These are phyloP conservation scores for Erebia ligea DNA, from an alignment of 2,888 invertebrate species.

Conservation along the genomic window DNA sequence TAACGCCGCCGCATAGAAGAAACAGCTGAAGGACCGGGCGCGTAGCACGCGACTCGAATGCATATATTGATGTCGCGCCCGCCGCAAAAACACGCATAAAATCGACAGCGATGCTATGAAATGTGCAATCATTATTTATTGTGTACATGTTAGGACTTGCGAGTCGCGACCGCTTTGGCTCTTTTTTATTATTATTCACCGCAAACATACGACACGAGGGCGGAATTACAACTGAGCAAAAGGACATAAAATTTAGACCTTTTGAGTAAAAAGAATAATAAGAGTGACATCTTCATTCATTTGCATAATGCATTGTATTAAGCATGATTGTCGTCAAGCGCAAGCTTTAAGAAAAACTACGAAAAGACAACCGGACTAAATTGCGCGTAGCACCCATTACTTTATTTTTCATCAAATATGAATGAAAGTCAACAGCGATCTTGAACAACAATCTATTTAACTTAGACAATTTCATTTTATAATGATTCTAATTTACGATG, in stretches of 20 bases:
- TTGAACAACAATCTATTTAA: too few species aligned
- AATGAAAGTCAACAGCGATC: too few species aligned
- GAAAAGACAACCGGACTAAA: not conserved
- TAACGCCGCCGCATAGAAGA: slow-evolving; percentile 68
- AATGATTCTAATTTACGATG: too few species aligned
- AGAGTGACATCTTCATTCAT: too few species aligned
- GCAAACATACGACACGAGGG: not conserved
- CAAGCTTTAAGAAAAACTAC: not conserved
- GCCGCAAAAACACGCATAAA: slow-evolving; percentile 66
- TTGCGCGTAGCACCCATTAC: not conserved
- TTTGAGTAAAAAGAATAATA: too few species aligned
- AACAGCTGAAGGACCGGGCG: slow-evolving; percentile 70
- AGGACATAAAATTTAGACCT: too few species aligned
- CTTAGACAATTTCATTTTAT: too few species aligned
- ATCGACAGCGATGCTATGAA: slow-evolving; percentile 65
- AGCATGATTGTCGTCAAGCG: too few species aligned
- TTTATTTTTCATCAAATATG: too few species aligned
- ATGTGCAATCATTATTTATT: slow-evolving; percentile 34
- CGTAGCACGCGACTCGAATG: slow-evolving; percentile 75
- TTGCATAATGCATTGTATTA: too few species aligned
- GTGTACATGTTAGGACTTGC: slow-evolving; percentile 12
- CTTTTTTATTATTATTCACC: slow-evolving; percentile 8
- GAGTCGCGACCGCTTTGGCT: slow-evolving; percentile 10
- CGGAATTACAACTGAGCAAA: not conserved
- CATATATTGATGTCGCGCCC: slow-evolving; percentile 77